A percentile compares a stretch with the other conserved stretches of the same genome.
These are phyloP conservation scores for Monomorium pharaonis DNA, from an alignment of 1,140 invertebrate species.

Conservation along the genomic window DNA sequence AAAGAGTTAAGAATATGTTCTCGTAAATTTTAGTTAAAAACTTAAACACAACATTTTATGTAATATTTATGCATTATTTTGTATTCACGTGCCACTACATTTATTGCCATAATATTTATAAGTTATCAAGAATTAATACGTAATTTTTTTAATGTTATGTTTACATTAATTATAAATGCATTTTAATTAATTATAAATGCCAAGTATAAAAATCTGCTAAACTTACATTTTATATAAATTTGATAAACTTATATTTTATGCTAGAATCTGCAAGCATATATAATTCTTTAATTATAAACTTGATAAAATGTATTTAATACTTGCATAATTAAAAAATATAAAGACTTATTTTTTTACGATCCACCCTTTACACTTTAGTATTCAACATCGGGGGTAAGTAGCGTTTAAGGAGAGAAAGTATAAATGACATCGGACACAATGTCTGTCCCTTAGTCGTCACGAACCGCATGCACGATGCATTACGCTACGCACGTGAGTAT, in stretches of 20 bases:
- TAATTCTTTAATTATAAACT: neutral
- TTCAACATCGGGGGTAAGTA: conserved; percentile 53
- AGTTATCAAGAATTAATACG: neutral
- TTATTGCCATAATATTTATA: conserved; percentile 11
- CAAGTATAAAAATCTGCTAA: neutral
- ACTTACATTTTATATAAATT: neutral
- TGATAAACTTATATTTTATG: neutral
- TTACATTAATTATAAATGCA: too few relatives aligned
- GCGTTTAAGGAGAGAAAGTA: conserved; percentile 78
- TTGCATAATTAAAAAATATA: neutral
- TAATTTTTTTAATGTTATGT: neutral
- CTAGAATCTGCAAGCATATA: neutral
- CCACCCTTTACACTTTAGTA: neutral
- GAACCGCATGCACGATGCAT: conserved; percentile 79
- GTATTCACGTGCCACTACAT: neutral
- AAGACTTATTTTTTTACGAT: neutral
- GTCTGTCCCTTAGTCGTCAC: conserved; percentile 78
- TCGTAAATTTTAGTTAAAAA: neutral
- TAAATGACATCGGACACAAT: conserved; percentile 78
- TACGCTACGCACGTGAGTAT: conserved; percentile 78
- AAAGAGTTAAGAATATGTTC: too few relatives aligned
- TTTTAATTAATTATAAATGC: neutral
- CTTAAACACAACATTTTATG: neutral
- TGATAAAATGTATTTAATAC: neutral
- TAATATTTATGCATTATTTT: neutral